Conservation (phyloP, 2,113 vertebrate species). For the Semicossyphus pulcher region DNA sequence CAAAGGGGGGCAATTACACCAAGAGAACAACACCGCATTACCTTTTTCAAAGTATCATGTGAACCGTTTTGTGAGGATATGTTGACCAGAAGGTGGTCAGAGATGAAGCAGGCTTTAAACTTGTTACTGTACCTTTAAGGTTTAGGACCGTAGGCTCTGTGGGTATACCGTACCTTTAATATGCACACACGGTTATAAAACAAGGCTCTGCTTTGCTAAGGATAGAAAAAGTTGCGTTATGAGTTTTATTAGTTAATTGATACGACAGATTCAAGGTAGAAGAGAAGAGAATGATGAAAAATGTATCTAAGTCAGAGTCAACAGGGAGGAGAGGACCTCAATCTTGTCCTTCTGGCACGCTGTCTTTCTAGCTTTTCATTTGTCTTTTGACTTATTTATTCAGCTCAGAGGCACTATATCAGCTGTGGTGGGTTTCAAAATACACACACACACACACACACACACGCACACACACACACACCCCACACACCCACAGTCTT, state of each 20-base stretch:
- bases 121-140: neutral
- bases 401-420: slow-evolving; percentile 33
- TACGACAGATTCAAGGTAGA: neutral
- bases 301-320: neutral
- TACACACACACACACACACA: neutral
- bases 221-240: neutral
- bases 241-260: neutral
- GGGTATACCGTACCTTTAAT: neutral
- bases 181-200: neutral
- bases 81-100: too few relatives aligned
- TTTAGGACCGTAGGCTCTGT: neutral
- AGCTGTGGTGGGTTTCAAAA: slow-evolving; percentile 62
- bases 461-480: slow-evolving; percentile 5
- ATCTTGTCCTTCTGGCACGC: slow-evolving; percentile 29
- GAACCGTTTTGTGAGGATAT: too few relatives aligned
- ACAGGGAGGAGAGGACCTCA: slow-evolving; percentile 18
- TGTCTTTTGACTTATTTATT: slow-evolving; percentile 63
- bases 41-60: too few relatives aligned
- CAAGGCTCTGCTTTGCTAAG: neutral
- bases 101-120: too few relatives aligned
- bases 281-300: slow-evolving; percentile 17
- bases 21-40: too few relatives aligned
- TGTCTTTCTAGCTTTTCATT: slow-evolving; percentile 23
- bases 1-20: too few relatives aligned
- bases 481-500: slow-evolving; percentile 30